Evolutionary conservation across 2,888 invertebrate species (phyloP).

Genomic region (Elysia crispata): DNA sequence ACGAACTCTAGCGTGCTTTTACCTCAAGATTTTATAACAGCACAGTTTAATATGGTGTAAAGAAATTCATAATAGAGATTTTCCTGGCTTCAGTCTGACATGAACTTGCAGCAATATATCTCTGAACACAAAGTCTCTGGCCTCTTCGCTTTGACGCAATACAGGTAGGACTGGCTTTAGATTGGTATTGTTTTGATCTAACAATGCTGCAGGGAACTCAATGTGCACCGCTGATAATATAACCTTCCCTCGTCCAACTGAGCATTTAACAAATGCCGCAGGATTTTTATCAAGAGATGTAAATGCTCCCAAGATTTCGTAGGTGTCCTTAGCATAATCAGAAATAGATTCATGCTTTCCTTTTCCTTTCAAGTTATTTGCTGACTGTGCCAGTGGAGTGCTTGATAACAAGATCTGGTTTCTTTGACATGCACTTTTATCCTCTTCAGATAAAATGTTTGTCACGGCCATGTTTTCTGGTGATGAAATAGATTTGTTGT

Average conservation of each 20-base stretch:
- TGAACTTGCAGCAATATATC: slow-evolving; percentile 16
- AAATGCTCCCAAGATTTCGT: slow-evolving; percentile 52
- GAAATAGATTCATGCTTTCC: too few relatives aligned
- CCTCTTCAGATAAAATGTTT: too few relatives aligned
- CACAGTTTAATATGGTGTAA: neutral
- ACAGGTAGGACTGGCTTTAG: slow-evolving; percentile 49
- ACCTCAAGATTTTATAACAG: too few relatives aligned
- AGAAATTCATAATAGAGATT: too few relatives aligned
- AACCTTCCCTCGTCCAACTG: slow-evolving; percentile 63
- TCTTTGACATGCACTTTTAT: too few relatives aligned
- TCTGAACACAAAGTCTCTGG: slow-evolving; percentile 32
- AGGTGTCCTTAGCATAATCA: too few relatives aligned
- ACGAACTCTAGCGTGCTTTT: too few relatives aligned
- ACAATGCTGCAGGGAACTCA: slow-evolving; percentile 60
- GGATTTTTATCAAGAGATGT: slow-evolving; percentile 53
- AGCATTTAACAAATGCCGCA: slow-evolving; percentile 65
- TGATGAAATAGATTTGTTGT: too few relatives aligned
- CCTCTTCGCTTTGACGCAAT: slow-evolving; percentile 15
- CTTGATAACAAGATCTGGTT: neutral
- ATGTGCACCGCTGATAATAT: slow-evolving; percentile 68
- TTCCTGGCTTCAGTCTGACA: too few relatives aligned
- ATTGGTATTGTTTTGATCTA: slow-evolving; percentile 54
- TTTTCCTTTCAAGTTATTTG: neutral
- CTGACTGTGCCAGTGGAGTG: neutral
- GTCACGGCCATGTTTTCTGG: too few relatives aligned